Evolutionary conservation across 2,113 vertebrate genomes (phyloP).

Genomic region (Fregata magnificens): DNA sequence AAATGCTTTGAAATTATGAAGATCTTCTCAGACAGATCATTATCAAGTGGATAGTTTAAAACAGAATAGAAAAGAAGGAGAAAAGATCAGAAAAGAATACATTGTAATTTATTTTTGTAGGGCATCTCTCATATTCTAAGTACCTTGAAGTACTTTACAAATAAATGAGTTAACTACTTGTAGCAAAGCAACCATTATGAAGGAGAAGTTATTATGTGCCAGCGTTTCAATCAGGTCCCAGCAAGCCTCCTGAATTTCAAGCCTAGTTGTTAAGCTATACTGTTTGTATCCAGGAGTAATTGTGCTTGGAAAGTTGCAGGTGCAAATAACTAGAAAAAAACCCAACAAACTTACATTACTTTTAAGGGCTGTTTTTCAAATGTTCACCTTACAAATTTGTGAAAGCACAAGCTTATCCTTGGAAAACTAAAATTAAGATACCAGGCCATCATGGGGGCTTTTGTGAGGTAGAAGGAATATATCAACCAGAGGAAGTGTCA

Average conservation of each 20-base stretch:
- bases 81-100: neutral
- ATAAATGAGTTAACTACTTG: neutral
- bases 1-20: neutral
- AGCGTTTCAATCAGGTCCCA: neutral
- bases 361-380: neutral
- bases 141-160: constrained; percentile 2
- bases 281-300: neutral
- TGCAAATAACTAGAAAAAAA: neutral
- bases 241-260: neutral
- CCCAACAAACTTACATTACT: neutral
- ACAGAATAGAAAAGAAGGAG: neutral
- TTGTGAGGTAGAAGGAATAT: neutral
- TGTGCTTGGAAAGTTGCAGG: neutral
- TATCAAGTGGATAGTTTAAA: neutral
- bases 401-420: neutral
- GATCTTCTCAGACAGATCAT: neutral
- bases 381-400: neutral
- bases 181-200: neutral
- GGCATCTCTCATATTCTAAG: neutral
- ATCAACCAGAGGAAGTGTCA: neutral
- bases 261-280: neutral
- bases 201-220: neutral
- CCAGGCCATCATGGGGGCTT: neutral
- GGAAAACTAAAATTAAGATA: neutral
- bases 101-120: neutral